Base-by-base conservation (phyloP, 2,797 vertebrate species). In the Xenentodon cancila region DNA sequence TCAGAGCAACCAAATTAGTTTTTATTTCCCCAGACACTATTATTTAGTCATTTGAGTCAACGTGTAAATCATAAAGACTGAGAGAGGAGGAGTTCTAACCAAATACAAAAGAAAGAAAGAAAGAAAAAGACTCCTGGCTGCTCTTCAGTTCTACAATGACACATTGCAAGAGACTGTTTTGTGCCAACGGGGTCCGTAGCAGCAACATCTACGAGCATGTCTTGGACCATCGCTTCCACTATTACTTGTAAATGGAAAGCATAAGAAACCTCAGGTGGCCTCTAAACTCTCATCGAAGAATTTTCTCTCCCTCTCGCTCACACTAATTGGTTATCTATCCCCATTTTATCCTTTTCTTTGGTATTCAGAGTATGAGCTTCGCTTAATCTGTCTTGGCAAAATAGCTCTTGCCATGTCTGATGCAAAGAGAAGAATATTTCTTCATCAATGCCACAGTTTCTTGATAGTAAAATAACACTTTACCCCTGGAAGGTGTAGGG, bases 311-410 rank as follows among this genome's bases (percentile, higher is more conserved):
- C 22, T 77, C 69, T 66, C 66, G 46, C 59, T 68, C 77, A 83
- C 60, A 63, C 82, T 90, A 89, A 91, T 88, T 89, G 79, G 80
- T 75, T 78, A 86, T 87, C 81, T 86, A 71, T 90, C 79, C 86
- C 87, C 59, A 88, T 91, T 83, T 85, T 48, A 84, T 73, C 77
- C 72, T 50, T 71, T 75, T 76, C 61, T 82, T 85, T 79, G 56
- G 75, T 77, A 88, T 86, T 89, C 76, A 70, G 50, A 66, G 61
- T 62, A 77, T 37, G 45, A 59, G 55, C 62, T 54, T 63, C 46
- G 71, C 57, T 77, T 66, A 65, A 69, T 74, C 74, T 64, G 58
- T 81, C 75, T 76, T 71, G 51, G 79, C 65, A 34, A 82, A 77
- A 73, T 69, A 55, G 68, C 82, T 77, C 55, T 52, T 74, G 37